These are phyloP conservation scores for Maniola hyperantus DNA, from an alignment of 2,888 invertebrate genomes.

Conservation along the genomic window DNA sequence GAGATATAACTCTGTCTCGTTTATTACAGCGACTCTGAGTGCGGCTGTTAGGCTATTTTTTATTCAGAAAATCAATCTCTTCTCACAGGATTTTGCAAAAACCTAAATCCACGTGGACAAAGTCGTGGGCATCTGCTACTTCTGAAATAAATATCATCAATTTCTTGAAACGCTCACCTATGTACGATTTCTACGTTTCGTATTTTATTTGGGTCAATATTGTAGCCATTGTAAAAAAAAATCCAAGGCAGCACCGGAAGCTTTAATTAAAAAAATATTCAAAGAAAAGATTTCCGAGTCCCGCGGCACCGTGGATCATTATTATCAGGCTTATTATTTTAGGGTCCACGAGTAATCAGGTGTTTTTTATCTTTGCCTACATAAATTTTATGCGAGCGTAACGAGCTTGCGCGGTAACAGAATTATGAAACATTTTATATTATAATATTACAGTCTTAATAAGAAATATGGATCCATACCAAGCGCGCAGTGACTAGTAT, in stretches of 20 bases:
- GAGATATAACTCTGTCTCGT: no score
- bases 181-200: no score
- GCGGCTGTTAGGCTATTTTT: no score
- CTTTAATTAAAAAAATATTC: conserved; percentile 50
- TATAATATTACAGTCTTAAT: not conserved
- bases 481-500: not conserved
- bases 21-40: no score
- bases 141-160: no score
- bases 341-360: conserved; percentile 53
- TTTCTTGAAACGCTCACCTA: no score
- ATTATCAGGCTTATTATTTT: conserved; percentile 52
- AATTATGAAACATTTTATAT: conserved; percentile 19
- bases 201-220: no score
- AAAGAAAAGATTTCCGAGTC: conserved; percentile 41
- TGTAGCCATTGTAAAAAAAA: not conserved
- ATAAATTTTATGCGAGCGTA: conserved; percentile 51
- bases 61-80: no score
- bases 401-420: conserved; percentile 41
- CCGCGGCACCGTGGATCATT: conserved; percentile 42
- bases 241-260: conserved; percentile 31
- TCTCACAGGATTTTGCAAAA: no score
- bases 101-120: no score
- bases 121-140: no score
- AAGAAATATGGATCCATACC: not conserved
- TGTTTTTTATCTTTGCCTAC: conserved; percentile 54